phyloP scores from a whole-genome alignment of 2,113 vertebrate genomes.

The Tympanuchus pallidicinctus region DNA sequence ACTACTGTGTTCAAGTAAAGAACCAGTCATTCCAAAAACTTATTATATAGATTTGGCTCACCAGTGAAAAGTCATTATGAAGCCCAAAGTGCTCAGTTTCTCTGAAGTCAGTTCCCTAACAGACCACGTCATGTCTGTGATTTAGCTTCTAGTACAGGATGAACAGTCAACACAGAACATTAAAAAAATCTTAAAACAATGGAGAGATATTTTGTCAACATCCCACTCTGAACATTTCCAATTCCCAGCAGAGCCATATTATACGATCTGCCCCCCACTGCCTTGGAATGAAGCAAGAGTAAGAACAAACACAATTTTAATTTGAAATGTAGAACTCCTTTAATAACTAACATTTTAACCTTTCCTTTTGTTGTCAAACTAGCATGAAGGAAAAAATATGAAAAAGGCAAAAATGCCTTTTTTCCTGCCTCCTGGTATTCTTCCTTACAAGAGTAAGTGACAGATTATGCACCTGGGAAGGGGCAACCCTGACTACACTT shows the following conservation, averaged over 20 bases:
- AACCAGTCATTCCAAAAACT: not conserved
- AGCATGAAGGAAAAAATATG: not conserved
- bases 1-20: not conserved
- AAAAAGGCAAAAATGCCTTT: not conserved
- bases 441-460: not conserved
- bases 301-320: not conserved
- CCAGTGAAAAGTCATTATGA: not conserved
- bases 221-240: slow-evolving; percentile 24
- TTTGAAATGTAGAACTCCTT: not conserved
- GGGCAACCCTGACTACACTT: too few species aligned
- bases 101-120: not conserved
- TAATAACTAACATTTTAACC: slow-evolving; percentile 1
- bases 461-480: too few species aligned
- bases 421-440: not conserved
- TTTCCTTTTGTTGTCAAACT: slow-evolving; percentile 50
- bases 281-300: not conserved
- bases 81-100: not conserved
- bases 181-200: slow-evolving; percentile 33
- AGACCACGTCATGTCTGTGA: too few species aligned
- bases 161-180: not conserved
- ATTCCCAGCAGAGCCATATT: slow-evolving; percentile 14
- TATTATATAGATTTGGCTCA: not conserved
- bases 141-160: slow-evolving; percentile 21
- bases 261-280: not conserved
- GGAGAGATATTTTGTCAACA: slow-evolving; percentile 45